Evolutionary conservation across 2,888 invertebrate species (phyloP).

Genomic region (Urechis unicinctus): DNA sequence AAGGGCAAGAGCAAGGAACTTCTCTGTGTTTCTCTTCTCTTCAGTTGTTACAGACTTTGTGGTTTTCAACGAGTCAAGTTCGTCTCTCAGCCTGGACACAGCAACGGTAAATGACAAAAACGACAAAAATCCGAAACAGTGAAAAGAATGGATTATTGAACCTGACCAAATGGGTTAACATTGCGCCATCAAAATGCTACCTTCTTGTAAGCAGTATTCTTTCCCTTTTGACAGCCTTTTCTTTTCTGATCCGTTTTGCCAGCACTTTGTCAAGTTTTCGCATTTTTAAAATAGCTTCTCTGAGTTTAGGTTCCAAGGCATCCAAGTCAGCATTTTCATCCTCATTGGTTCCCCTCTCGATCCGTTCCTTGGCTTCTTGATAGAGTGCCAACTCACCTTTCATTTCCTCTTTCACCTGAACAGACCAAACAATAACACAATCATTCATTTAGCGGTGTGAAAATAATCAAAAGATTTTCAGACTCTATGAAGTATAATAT

Average conservation of each 20-base stretch:
- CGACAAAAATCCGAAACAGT: too few relatives aligned
- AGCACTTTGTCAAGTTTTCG: conserved; percentile 43
- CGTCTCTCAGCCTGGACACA: conserved; percentile 38
- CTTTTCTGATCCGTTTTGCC: conserved; percentile 33
- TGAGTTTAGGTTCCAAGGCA: conserved; percentile 38
- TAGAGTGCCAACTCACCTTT: conserved; percentile 38
- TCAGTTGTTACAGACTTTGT: conserved; percentile 29
- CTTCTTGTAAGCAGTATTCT: conserved; percentile 39
- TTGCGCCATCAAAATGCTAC: conserved; percentile 9
- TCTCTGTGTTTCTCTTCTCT: conserved; percentile 39
- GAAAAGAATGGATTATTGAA: too few relatives aligned
- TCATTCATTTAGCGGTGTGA: neutral
- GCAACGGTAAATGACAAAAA: too few relatives aligned
- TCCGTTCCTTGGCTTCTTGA: conserved; percentile 11
- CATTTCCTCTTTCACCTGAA: conserved; percentile 34
- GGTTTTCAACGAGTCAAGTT: conserved; percentile 24
- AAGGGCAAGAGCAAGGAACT: conserved; percentile 37
- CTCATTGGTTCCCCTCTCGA: conserved; percentile 7
- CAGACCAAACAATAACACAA: neutral
- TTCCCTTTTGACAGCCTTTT: conserved; percentile 43
- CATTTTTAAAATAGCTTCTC: conserved; percentile 44
- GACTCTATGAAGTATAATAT: neutral
- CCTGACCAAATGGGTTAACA: too few relatives aligned
- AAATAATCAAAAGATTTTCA: neutral
- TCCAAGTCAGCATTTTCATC: conserved; percentile 25